Evolutionary conservation across 1,140 invertebrate species (phyloP).

Genomic region (Conopomorpha cramerella): DNA sequence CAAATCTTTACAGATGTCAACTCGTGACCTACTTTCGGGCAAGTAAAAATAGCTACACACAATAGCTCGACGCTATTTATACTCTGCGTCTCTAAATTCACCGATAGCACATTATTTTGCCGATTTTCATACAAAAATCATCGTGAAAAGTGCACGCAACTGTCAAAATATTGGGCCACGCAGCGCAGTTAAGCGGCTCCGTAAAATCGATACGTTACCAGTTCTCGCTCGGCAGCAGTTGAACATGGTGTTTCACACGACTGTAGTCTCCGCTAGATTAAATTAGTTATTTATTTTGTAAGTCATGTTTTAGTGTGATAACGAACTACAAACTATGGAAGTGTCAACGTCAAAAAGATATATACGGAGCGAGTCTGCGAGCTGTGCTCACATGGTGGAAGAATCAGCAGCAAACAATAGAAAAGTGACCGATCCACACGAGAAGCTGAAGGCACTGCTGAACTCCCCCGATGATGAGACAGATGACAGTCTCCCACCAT

Average conservation of each 20-base stretch:
- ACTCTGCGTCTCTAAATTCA: constrained; percentile 43
- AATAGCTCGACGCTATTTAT: constrained; percentile 58
- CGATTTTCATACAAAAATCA: constrained; percentile 6
- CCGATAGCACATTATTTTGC: constrained; percentile 32
- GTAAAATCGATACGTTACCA: constrained; percentile 39
- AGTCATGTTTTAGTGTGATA: neutral
- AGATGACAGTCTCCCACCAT: constrained; percentile 51
- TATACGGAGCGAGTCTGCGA: constrained; percentile 46
- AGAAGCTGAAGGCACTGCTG: constrained; percentile 43
- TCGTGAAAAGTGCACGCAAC: neutral
- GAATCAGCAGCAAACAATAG: constrained; percentile 34
- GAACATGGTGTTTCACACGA: too few relatives aligned
- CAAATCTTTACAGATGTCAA: constrained; percentile 29
- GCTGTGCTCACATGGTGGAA: constrained; percentile 49
- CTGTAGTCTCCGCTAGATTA: constrained; percentile 35
- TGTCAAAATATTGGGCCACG: neutral
- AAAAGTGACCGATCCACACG: constrained; percentile 40
- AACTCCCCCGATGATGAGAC: constrained; percentile 47
- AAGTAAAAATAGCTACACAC: constrained; percentile 52
- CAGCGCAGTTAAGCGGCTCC: constrained; percentile 9
- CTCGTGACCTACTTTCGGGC: constrained; percentile 42
- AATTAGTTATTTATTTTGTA: constrained; percentile 35
- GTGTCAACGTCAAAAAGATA: constrained; percentile 35
- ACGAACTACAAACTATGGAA: constrained; percentile 48
- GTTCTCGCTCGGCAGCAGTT: constrained; percentile 38